Evolutionary conservation across 2,113 vertebrate genomes (phyloP).

Genomic region (Hippoglossus stenolepis): DNA sequence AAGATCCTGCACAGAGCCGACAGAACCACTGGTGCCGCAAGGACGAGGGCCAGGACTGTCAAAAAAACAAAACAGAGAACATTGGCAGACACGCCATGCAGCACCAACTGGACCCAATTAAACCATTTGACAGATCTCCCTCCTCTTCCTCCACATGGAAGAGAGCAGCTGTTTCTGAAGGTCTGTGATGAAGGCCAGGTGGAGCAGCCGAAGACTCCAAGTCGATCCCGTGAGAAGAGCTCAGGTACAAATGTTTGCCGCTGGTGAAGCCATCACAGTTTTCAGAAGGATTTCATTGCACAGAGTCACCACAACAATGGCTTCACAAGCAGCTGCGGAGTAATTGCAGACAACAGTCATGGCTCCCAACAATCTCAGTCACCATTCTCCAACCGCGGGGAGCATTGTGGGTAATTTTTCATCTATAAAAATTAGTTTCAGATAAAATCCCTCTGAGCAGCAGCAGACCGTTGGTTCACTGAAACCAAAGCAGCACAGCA

Average conservation of each 20-base stretch:
- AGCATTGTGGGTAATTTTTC: slow-evolving; percentile 8
- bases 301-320: slow-evolving; percentile 14
- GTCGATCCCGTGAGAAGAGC: slow-evolving; percentile 13
- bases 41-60: slow-evolving; percentile 15
- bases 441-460: slow-evolving; percentile 4
- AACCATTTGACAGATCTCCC: neutral
- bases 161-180: slow-evolving; percentile 5
- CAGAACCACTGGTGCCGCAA: neutral
- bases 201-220: neutral
- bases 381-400: slow-evolving; percentile 2
- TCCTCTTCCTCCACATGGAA: neutral
- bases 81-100: neutral
- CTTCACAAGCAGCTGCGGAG: slow-evolving; percentile 33
- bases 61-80: slow-evolving; percentile 4
- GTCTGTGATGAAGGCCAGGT: slow-evolving; percentile 22
- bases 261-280: slow-evolving; percentile 44
- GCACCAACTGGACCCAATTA: neutral
- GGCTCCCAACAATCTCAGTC: neutral
- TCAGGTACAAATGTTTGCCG: slow-evolving; percentile 40
- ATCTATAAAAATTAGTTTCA: neutral
- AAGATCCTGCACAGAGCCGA: neutral
- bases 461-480: neutral
- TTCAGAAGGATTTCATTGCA: slow-evolving; percentile 57
- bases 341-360: slow-evolving; percentile 11
- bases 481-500: slow-evolving; percentile 20